Evolutionary conservation across 2,113 vertebrate genomes (phyloP).

Genomic region (Oncorhynchus nerka): DNA sequence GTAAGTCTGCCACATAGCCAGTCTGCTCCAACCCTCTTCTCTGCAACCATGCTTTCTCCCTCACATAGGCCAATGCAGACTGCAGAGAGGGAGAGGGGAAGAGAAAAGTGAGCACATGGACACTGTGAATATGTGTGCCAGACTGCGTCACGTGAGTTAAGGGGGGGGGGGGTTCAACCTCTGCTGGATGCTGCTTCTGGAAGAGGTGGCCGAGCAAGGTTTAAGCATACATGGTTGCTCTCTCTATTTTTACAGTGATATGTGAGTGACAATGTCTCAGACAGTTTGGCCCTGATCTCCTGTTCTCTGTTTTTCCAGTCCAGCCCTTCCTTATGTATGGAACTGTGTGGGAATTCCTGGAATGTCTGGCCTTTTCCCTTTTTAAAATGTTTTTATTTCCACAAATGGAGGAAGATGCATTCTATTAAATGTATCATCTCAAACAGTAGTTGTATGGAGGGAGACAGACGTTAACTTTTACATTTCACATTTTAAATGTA

Average conservation of each 20-base stretch:
- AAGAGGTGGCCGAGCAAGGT: constrained; percentile 43
- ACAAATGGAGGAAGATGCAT: constrained; percentile 51
- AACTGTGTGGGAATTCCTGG: constrained; percentile 88
- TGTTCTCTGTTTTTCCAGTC: constrained; percentile 87
- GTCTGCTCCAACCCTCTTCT: constrained; percentile 29
- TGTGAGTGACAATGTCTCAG: constrained; percentile 84
- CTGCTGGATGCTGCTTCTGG: constrained; percentile 17
- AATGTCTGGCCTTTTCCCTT: constrained; percentile 85
- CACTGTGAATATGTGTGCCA: neutral
- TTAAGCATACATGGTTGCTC: constrained; percentile 66
- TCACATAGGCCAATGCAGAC: constrained; percentile 7
- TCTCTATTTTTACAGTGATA: constrained; percentile 73
- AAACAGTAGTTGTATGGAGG: constrained; percentile 32
- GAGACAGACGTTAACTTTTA: constrained; percentile 16
- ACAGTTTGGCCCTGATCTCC: constrained; percentile 83
- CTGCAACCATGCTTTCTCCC: constrained; percentile 18
- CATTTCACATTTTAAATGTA: neutral
- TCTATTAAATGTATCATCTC: constrained; percentile 55
- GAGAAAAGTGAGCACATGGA: neutral
- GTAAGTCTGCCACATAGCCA: constrained; percentile 34
- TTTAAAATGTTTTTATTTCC: constrained; percentile 76
- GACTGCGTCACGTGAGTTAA: neutral
- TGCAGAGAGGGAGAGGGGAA: neutral
- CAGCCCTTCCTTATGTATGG: constrained; percentile 83
- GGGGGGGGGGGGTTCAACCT: constrained; percentile 7